These are phyloP conservation scores for Dallia pectoralis DNA, from an alignment of 2,797 vertebrate species.

Conservation along the genomic window DNA sequence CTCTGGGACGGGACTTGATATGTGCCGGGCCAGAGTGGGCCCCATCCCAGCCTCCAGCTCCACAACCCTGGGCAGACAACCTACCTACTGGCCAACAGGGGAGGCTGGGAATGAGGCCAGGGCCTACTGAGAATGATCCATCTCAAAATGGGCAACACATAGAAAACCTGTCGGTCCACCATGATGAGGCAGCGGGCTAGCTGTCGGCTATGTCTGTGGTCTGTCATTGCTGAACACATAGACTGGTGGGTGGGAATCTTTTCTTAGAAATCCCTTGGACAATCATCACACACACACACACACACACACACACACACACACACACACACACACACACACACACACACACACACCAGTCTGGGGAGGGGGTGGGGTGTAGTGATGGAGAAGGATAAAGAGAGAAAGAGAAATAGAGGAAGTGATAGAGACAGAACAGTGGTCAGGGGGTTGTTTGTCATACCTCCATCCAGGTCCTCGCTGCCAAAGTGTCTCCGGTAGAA, in stretches of 20 bases:
- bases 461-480: slow-evolving; percentile 94
- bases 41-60: slow-evolving; percentile 8
- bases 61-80: slow-evolving; percentile 7
- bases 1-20: slow-evolving; percentile 29
- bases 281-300: no score
- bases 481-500: slow-evolving; percentile 98
- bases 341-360: not conserved
- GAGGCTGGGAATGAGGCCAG: slow-evolving; percentile 52
- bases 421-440: not conserved
- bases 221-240: no score
- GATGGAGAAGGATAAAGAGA: not conserved
- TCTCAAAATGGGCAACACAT: slow-evolving; percentile 77
- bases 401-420: not conserved
- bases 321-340: slow-evolving; percentile 8
- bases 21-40: slow-evolving; percentile 23
- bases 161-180: slow-evolving; percentile 68
- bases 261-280: no score
- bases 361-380: no score
- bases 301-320: slow-evolving; percentile 43
- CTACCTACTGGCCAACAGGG: slow-evolving; percentile 46
- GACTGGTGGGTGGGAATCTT: no score
- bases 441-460: slow-evolving; percentile 67
- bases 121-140: slow-evolving; percentile 75
- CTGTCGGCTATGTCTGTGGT: no score
- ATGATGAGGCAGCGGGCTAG: no score